Base-by-base conservation (phyloP, 2,797 vertebrate species). In the Oryzias sinensis region DNA sequence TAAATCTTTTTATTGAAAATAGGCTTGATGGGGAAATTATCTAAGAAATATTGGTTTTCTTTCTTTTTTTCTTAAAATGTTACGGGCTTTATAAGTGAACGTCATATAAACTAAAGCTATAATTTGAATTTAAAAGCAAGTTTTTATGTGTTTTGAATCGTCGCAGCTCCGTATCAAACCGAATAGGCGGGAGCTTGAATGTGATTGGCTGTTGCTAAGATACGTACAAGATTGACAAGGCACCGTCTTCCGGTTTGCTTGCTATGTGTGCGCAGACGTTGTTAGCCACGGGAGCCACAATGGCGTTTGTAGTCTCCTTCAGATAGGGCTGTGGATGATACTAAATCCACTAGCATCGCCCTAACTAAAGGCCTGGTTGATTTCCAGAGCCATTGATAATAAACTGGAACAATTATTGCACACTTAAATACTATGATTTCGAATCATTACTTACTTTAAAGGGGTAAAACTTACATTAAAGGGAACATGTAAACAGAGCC, bases 341-440 rank as follows among this genome's bases (percentile, higher is more conserved):
- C 85, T 88, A 91, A 91, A 94, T 94, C 92, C 92, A 91, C 90
- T 68, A 90, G 87, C 93, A 94, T 94, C 93, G 93, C 91, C 92
- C 92, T 90, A 85, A 92, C 90, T 90, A 90, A 78, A 90, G 90
- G 91, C 91, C 91, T 91, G 91, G 88, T 91, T 88, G 87, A 89
- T 70, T 89, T 81, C 88, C 89, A 92, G 91, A 92, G 90, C 91
- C 89, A 91, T 90, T 92, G 73, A 93, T 88, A 93, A 91, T 93
- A 90, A 93, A 92, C 92, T 92, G 90, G 93, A 93, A 92, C 89
- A 90, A 91, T 85, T 92, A 90, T 80, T 89, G 89, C 87, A 94
- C 92, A 92, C 87, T 89, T 91, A 89, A 91, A 91, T 92, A 89
- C 80, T 88, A 91, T 89, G 72, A 92, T 93, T 94, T 91, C 89